phyloP scores from a whole-genome alignment of 2,888 invertebrate species.

The Cephus pulcher region DNA sequence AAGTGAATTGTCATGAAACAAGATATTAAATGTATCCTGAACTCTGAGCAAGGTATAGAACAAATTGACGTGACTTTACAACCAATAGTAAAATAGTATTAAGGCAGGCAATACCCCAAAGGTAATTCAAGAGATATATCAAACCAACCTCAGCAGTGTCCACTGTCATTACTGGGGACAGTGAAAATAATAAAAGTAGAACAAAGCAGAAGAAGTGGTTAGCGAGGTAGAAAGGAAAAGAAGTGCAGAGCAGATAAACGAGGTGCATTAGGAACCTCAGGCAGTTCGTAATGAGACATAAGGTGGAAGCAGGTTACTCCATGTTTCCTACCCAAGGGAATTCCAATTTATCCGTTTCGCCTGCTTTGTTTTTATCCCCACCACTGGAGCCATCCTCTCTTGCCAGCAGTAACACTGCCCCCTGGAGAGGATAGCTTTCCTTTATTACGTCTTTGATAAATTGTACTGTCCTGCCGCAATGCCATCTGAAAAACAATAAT shows the following conservation, averaged over 20 bases:
- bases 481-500: background rate
- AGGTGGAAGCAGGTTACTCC: background rate
- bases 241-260: background rate
- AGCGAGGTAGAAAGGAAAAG: background rate
- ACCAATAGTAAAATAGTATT: background rate
- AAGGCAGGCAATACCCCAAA: background rate
- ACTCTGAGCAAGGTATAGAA: background rate
- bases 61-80: background rate
- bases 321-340: background rate
- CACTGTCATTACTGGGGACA: background rate
- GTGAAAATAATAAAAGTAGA: background rate
- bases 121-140: background rate
- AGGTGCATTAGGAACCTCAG: background rate
- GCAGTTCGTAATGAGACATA: background rate
- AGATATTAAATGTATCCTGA: background rate
- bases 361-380: background rate
- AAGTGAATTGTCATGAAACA: background rate
- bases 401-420: background rate
- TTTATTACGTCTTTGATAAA: background rate
- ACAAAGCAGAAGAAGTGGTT: background rate
- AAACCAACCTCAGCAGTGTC: background rate
- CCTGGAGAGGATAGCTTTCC: background rate
- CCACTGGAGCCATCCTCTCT: background rate
- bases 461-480: background rate
- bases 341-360: constrained; percentile 4